Evolutionary conservation across 2,113 vertebrate species (phyloP), one percentile per base, ranked within the genome.

Genomic region (Nannospalax galili): DNA sequence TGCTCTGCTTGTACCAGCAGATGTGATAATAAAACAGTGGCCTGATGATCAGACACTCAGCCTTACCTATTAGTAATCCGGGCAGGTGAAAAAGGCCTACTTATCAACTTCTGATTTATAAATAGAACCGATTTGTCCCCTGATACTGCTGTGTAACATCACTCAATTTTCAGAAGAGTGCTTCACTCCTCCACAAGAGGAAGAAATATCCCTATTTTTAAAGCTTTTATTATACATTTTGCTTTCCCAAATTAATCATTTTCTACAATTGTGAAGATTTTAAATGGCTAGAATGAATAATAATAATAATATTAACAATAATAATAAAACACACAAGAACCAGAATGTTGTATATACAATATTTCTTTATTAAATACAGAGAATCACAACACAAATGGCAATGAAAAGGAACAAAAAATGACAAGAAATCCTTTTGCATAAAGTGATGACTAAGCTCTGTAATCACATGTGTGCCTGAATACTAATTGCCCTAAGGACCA

Each of bases 141-240:
- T 62, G 64, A 90, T 58, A 69, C 67, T 79, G 28, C 58, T 79
- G 30, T 94, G 56, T 60, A 88, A 96, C 90, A 93, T 95, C 85
- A 92, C 82, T 92, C 91, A 95, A 96, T 97, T 97, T 97, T 91
- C 96, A 91, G 77, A 89, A 62, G 58, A 74, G 60, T 85, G 40
- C 73, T 91, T 89, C 94, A 84, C 60, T 94, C 67, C 65, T 91
- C 79, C 62, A 89, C n/a, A 75, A 95, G 92, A 94, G 60, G n/a
- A 96, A 56, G 84, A 93, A 97, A 97, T 97, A 94, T 95, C 92
- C 92, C 80, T 87, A 95, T 94, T 95, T 97, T 89, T 22, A 82
- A 93, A 93, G 72, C 70, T 75, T 82, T 93, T 73, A 88, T 84
- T 93, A 73, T 72, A 92, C 64, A 92, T 91, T 95, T 96, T 96